Base-by-base conservation (phyloP, 2,888 invertebrate species). In the Microctonus aethiopoides region DNA sequence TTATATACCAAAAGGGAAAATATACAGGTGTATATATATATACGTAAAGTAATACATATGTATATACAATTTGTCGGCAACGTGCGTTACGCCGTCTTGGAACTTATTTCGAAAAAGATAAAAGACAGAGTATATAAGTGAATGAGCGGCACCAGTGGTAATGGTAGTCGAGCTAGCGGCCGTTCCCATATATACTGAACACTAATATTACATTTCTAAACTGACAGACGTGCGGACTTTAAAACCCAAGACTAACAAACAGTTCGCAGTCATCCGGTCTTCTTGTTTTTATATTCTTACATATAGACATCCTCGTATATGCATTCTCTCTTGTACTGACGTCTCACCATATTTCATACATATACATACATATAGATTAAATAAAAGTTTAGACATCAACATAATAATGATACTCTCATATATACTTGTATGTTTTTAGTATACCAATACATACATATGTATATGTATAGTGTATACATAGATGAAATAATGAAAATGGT, bases 241-340 rank as follows among this genome's bases (percentile, higher is more conserved):
- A 86, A 86, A 86, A 83, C 80, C 82, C 81, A 86, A 86, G 83
- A 84, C 85, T 85, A 86, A 86, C 84, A 86, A 86, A 86, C 86
- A 85, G 83, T 83, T 80, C 79, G 82, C 85, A 86, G 85, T 86
- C 86, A 86, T 86, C 86, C 86, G 85, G 86, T 86, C 84, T 85
- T 78, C 84, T 81, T 83, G 84, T 84, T 86, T 86, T 86, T 84
- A 84, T 83, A 83, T 83, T 85, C 84, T 83, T 72, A 72, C 61
- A 57, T n/a, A 83, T n/a, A 81, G 81, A 51, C 68, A 63, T 46
- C 83, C 83, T 59, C 73, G 74, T 72, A 71, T 78, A 76, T 77
- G 73, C 74, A 74, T 22, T 34, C 32, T 10, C 34, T 16, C 16
- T 7, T 16, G n/a, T n/a, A n/a, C 46, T 46, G 46, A 6, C 46